A percentile compares a stretch with the other conserved stretches of the same genome.
Evolutionary conservation across 2,113 vertebrate genomes (phyloP).

Genomic region (Synodontis membranacea): DNA sequence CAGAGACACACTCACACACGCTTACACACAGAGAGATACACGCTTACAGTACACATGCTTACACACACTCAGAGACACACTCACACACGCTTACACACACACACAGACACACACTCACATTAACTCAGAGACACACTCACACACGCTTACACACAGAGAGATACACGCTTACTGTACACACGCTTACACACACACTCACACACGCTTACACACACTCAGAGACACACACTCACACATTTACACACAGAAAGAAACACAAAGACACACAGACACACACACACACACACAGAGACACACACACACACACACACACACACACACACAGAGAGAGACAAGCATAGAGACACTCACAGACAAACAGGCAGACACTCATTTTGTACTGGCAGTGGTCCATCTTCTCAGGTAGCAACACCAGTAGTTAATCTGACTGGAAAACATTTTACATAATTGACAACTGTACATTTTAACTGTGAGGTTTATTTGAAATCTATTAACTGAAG

Average conservation of each 20-base stretch:
- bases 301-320: neutral
- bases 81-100: neutral
- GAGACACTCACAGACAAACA: neutral
- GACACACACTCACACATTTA: neutral
- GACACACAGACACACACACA: neutral
- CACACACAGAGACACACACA: neutral
- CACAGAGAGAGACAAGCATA: neutral
- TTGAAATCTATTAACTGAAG: neutral
- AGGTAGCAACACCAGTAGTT: neutral
- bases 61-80: neutral
- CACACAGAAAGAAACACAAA: rapidly evolving
- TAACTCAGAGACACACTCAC: neutral
- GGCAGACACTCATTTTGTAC: neutral
- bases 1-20: neutral
- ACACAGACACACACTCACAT: too few relatives aligned
- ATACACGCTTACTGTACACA: neutral
- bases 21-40: too few relatives aligned
- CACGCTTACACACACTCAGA: neutral
- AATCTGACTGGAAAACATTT: neutral
- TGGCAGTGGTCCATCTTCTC: neutral
- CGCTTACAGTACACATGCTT: neutral
- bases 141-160: neutral
- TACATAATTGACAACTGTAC: neutral
- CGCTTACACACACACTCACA: neutral
- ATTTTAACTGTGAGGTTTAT: neutral